Base-by-base conservation (phyloP, 1,140 invertebrate species). In the Sarcophaga peregrina region DNA sequence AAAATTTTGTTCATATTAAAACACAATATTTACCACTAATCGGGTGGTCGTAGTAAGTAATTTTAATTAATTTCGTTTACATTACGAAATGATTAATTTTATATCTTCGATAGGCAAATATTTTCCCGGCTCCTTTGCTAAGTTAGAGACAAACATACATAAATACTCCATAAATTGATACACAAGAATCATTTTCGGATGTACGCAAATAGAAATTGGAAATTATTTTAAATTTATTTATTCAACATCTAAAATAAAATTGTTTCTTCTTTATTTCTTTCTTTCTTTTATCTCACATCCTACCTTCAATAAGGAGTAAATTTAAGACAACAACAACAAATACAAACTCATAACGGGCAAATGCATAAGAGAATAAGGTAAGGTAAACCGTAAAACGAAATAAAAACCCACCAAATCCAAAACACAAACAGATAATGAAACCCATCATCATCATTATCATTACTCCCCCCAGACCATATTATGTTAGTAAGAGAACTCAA, bases 181-280 rank as follows among this genome's bases (percentile, higher is more conserved):
- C 58, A n/a, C n/a, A 68, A 68, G 20, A 17, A 68, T 68, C n/a
- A 68, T 68, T 68, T 68, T 68, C 5, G 17, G 5, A 68, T 17
- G 58, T 68, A 68, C n/a, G n/a, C n/a, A n/a, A 68, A 68, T 68
- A n/a, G n/a, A n/a, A 68, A 68, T 68, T 68, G 58, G 20, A 68
- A 68, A 58, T 58, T 11, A 15, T 68, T 17, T 68, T 68, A 58
- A 11, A 9, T 68, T 25, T 68, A 68, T 68, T 68, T 68, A 20
- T 68, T 20, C n/a, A 68, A 68, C 9, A 68, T 20, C 62, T 10
- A 52, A 52, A 0, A 13, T 37, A 37, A 37, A 37, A 37, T 37
- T 37, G 25, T 37, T 37, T 37, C 25, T 37, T 37, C 25, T 37
- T 37, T 37, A 1, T 37, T 37, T 37, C 25, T 37, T 37, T 37